phyloP scores from a whole-genome alignment of 2,888 invertebrate genomes.

The Halocaridina rubra region DNA sequence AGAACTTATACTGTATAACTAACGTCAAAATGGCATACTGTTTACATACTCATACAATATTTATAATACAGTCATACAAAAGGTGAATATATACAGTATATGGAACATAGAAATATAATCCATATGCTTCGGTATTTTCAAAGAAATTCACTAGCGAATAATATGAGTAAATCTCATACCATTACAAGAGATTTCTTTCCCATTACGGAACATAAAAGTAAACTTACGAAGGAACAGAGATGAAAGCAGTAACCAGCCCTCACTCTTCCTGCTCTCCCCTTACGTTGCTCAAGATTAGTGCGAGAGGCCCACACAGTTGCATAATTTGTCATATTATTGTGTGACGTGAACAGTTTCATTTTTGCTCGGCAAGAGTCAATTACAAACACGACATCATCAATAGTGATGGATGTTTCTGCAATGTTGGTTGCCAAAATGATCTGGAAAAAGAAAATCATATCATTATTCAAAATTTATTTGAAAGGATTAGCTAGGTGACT shows the following conservation, averaged over 20 bases:
- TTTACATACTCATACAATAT: no score
- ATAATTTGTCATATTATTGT: conserved; percentile 98
- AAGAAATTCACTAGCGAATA: no score
- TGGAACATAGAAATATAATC: no score
- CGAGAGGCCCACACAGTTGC: conserved; percentile 96
- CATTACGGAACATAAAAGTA: no score
- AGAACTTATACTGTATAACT: no score
- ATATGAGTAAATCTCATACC: no score
- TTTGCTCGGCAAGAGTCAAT: conserved; percentile 97
- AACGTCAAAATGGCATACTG: no score
- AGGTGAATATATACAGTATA: no score
- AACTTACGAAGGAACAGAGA: conserved; percentile 76
- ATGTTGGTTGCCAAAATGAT: conserved; percentile 97
- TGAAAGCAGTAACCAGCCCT: conserved; percentile 94
- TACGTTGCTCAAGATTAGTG: conserved; percentile 94
- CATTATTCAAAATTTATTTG: conserved; percentile 44
- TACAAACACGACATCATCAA: conserved; percentile 97
- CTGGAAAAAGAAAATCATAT: conserved; percentile 69
- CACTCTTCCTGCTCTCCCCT: conserved; percentile 95
- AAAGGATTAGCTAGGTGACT: background rate
- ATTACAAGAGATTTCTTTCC: no score
- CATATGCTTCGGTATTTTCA: no score
- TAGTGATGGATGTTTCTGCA: conserved; percentile 97
- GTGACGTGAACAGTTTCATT: conserved; percentile 96
- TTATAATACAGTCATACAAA: no score